phyloP scores from a whole-genome alignment of 2,113 vertebrate species.

The Noctilio leporinus region DNA sequence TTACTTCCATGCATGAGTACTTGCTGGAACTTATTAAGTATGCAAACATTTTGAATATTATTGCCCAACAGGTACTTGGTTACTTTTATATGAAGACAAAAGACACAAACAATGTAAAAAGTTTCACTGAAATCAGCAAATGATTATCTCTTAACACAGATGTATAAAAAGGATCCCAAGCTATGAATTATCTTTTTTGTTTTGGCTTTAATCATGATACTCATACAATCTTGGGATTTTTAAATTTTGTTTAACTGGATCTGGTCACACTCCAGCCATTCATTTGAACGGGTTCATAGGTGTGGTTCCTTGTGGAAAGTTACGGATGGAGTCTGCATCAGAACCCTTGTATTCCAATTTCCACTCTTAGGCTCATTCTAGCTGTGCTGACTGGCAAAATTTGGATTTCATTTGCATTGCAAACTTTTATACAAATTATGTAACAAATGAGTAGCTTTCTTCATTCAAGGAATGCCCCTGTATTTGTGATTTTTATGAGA shows the following conservation, averaged over 20 bases:
- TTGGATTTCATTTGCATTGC: conserved; percentile 6
- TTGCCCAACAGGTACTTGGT: neutral
- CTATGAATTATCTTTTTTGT: conserved; percentile 2
- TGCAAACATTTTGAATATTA: neutral
- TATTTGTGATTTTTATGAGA: neutral
- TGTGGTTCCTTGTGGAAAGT: neutral
- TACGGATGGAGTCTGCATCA: neutral
- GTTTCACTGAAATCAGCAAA: neutral
- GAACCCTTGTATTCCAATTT: neutral
- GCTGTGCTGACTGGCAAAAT: neutral
- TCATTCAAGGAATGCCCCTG: neutral
- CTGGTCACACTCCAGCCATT: neutral
- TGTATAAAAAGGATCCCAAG: neutral
- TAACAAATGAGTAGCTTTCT: conserved; percentile 39
- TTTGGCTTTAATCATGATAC: neutral
- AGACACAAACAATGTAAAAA: neutral
- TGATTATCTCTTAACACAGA: neutral
- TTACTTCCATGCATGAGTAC: neutral
- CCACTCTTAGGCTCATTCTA: neutral
- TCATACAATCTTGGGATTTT: neutral
- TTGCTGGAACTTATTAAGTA: conserved; percentile 5
- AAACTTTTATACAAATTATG: neutral
- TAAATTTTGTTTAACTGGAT: neutral
- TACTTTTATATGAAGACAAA: neutral
- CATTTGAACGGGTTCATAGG: neutral